A percentile compares a stretch with the other conserved stretches of the same genome.
phyloP scores from a whole-genome alignment of 1,140 invertebrate species.

The Parapsyche elsis region DNA sequence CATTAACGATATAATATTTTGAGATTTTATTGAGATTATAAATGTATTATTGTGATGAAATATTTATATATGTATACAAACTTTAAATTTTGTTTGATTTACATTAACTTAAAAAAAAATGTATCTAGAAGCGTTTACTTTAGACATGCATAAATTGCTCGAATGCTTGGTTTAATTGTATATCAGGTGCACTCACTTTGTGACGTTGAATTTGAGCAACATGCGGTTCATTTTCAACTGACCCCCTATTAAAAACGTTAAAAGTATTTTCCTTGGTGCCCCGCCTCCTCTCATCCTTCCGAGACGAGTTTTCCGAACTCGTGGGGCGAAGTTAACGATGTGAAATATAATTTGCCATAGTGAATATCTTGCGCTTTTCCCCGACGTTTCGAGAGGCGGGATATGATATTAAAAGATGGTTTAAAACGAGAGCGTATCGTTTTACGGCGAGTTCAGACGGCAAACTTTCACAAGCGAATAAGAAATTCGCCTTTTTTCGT shows the following conservation, averaged over 20 bases:
- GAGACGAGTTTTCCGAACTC: constrained; percentile 3
- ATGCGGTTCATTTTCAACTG: constrained; percentile 21
- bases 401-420: not conserved
- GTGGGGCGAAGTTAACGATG: constrained; percentile 31
- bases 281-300: not conserved
- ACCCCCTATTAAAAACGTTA: constrained; percentile 40
- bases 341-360: constrained; percentile 33
- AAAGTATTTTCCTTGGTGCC: not conserved
- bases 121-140: no score
- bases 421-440: not conserved
- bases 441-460: not conserved
- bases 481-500: no score
- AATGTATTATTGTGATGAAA: no score
- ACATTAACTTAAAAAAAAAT: no score
- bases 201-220: not conserved
- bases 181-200: no score
- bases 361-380: constrained; percentile 8
- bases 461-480: no score
- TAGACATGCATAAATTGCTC: no score
- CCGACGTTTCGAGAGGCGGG: not conserved
- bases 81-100: no score
- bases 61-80: no score
- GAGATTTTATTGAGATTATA: no score
- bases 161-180: no score
- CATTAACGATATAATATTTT: no score